A percentile compares a stretch with the other conserved stretches of the same genome.
phyloP scores from a whole-genome alignment of 92 coral and sea anemone genomes.

The Isaurus tuberculatus region DNA sequence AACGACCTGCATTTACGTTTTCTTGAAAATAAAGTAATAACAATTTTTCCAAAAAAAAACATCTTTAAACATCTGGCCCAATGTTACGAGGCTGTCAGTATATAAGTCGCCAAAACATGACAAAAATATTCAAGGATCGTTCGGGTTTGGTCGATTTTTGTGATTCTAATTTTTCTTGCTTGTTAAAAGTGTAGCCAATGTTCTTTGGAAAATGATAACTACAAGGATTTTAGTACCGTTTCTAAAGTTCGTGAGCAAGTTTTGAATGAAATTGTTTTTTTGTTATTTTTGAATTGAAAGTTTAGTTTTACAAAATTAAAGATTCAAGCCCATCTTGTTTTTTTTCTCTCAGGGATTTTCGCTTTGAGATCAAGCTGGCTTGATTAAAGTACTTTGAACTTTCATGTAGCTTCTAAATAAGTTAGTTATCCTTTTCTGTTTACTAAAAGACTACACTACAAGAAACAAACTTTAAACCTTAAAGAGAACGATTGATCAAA shows the following conservation, averaged over 20 bases:
- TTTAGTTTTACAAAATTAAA: neutral
- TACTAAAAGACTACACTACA: neutral
- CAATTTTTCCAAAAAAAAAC: neutral
- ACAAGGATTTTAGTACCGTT: neutral
- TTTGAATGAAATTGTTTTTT: neutral
- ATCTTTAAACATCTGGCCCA: neutral
- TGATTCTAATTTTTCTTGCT: neutral
- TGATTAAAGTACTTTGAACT: neutral
- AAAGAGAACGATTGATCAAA: constrained; percentile 1
- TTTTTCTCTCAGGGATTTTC: neutral
- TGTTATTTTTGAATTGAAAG: neutral
- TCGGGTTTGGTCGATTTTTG: neutral
- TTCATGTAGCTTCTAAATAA: neutral
- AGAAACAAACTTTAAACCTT: neutral
- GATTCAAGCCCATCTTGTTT: neutral
- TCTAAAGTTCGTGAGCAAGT: neutral
- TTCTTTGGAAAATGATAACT: neutral
- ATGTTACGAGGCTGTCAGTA: neutral
- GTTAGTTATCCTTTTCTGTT: neutral
- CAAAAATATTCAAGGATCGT: neutral
- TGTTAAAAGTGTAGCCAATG: neutral
- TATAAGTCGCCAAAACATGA: neutral
- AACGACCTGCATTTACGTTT: neutral
- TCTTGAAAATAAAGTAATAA: neutral
- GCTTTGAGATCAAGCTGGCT: neutral